These are phyloP conservation scores for Ips nitidus DNA, from an alignment of 1,140 invertebrate genomes.

Conservation along the genomic window DNA sequence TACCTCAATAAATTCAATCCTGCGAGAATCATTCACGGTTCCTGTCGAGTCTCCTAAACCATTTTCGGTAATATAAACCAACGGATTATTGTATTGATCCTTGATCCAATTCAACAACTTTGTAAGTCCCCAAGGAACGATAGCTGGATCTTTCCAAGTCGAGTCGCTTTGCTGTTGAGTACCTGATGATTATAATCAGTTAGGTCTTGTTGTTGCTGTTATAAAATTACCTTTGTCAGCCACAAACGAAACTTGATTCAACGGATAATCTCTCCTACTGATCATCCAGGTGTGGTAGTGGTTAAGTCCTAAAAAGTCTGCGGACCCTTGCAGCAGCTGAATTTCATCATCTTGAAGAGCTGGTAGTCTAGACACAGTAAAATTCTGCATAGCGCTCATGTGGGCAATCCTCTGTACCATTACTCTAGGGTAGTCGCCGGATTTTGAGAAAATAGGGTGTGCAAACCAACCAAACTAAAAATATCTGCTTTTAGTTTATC, in stretches of 20 bases:
- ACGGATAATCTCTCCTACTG: constrained; percentile 17
- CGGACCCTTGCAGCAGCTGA: constrained; percentile 50
- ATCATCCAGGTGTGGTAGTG: constrained; percentile 49
- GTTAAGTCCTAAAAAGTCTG: constrained; percentile 57
- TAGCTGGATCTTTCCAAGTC: constrained; percentile 29
- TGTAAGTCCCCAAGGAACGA: constrained; percentile 68
- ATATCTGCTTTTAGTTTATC: no score
- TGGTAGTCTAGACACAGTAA: constrained; percentile 58
- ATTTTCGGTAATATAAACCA: constrained; percentile 64
- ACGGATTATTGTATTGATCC: constrained; percentile 57
- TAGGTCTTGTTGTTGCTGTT: background rate
- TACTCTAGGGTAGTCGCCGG: constrained; percentile 61
- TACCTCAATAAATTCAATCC: constrained; percentile 49
- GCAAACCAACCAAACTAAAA: constrained; percentile 63
- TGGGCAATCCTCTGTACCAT: constrained; percentile 58
- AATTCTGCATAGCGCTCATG: constrained; percentile 55
- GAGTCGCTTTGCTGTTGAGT: constrained; percentile 15
- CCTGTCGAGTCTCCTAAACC: constrained; percentile 55
- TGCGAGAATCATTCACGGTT: constrained; percentile 54
- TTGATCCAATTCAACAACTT: constrained; percentile 70
- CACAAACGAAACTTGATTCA: constrained; percentile 13
- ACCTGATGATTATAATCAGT: constrained; percentile 7
- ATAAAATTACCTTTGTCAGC: constrained; percentile 32
- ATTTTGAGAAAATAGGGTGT: constrained; percentile 53
- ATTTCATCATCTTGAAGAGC: constrained; percentile 58